A percentile compares a stretch with the other conserved stretches of the same genome.
phyloP scores from a whole-genome alignment of 2,888 invertebrate species.

The Gastrophysa polygoni region DNA sequence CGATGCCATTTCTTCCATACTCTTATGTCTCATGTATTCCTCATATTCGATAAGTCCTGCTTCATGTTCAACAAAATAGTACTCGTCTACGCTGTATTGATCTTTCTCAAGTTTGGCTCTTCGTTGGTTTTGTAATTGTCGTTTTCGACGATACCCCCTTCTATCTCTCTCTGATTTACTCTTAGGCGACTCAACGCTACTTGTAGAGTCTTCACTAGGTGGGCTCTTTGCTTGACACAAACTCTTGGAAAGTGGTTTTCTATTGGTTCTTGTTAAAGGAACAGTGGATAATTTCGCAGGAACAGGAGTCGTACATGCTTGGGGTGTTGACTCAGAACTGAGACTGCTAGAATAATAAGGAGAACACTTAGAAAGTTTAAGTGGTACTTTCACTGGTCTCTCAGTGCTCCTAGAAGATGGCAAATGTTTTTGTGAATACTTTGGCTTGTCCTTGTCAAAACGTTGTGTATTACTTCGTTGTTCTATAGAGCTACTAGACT shows the following conservation, averaged over 20 bases:
- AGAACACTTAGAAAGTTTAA: slow-evolving; percentile 70
- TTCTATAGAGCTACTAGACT: slow-evolving; percentile 61
- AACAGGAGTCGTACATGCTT: slow-evolving; percentile 65
- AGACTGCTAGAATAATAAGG: slow-evolving; percentile 78
- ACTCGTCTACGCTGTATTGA: slow-evolving; percentile 53
- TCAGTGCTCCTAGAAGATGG: slow-evolving; percentile 52
- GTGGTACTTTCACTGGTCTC: slow-evolving; percentile 56
- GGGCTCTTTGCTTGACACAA: slow-evolving; percentile 71
- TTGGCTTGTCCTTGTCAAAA: slow-evolving; percentile 55
- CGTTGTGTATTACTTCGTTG: slow-evolving; percentile 56
- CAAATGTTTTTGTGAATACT: slow-evolving; percentile 49
- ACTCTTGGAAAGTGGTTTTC: slow-evolving; percentile 63
- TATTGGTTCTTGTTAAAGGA: slow-evolving; percentile 54
- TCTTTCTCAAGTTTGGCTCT: slow-evolving; percentile 62
- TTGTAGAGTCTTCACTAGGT: slow-evolving; percentile 76
- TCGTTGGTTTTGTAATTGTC: slow-evolving; percentile 65
- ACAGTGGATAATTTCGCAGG: slow-evolving; percentile 66
- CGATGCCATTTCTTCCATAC: slow-evolving; percentile 54
- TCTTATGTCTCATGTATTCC: slow-evolving; percentile 51
- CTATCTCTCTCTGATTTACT: slow-evolving; percentile 61
- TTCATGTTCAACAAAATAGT: slow-evolving; percentile 52
- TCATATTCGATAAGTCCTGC: slow-evolving; percentile 50
- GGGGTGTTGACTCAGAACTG: slow-evolving; percentile 75
- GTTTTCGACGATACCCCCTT: slow-evolving; percentile 71
- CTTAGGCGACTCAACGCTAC: slow-evolving; percentile 73